These are phyloP conservation scores for Drymonia ruficornis DNA, from an alignment of 2,888 invertebrate genomes.

Conservation along the genomic window DNA sequence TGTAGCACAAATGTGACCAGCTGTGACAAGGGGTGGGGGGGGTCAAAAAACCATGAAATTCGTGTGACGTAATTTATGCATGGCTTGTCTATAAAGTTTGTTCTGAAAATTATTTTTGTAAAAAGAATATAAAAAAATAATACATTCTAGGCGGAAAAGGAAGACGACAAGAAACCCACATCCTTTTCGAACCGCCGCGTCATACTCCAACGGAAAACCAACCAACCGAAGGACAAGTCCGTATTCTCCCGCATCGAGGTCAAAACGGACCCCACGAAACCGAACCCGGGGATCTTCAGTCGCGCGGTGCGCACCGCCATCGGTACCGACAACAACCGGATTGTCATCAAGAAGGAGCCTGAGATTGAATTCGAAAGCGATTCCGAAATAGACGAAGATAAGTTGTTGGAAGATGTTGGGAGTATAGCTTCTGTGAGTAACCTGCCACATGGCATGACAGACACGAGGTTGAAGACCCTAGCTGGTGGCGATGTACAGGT, in stretches of 20 bases:
- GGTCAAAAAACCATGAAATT: too few species aligned
- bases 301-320: constrained; percentile 70
- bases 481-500: constrained; percentile 78
- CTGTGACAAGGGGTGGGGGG: too few species aligned
- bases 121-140: too few species aligned
- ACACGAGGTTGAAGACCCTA: constrained; percentile 68
- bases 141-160: constrained; percentile 40
- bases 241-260: constrained; percentile 57
- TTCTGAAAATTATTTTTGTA: too few species aligned
- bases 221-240: constrained; percentile 48
- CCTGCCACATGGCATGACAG: constrained; percentile 77
- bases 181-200: constrained; percentile 67
- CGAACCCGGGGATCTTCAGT: constrained; percentile 68
- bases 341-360: constrained; percentile 51
- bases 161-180: constrained; percentile 42
- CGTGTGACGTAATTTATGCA: too few species aligned
- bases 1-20: too few species aligned
- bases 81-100: too few species aligned
- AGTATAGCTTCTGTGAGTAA: constrained; percentile 58
- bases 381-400: constrained; percentile 56
- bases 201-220: constrained; percentile 61
- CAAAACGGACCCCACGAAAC: constrained; percentile 56
- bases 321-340: constrained; percentile 41
- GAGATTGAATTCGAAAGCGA: constrained; percentile 59
- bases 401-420: constrained; percentile 41